These are phyloP conservation scores for Pachypanchax playfairii DNA, from an alignment of 2,113 vertebrate species.

Conservation along the genomic window DNA sequence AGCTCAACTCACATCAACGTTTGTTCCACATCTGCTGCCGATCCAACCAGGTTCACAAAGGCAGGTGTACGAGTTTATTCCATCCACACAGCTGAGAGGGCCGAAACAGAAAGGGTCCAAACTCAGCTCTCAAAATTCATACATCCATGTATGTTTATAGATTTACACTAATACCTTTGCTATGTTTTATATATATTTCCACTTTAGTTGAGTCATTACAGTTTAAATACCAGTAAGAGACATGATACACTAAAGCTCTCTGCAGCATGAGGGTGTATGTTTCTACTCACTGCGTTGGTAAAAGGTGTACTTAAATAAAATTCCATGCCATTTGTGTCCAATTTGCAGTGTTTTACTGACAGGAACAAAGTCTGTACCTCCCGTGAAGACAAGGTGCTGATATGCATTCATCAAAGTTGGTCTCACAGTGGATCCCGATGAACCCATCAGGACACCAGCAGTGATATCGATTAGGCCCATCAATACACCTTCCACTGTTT, in stretches of 20 bases:
- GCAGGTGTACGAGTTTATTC: slow-evolving; percentile 75
- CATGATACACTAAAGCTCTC: slow-evolving; percentile 69
- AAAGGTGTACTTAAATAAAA: slow-evolving; percentile 75
- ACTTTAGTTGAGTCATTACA: slow-evolving; percentile 72
- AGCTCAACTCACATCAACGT: slow-evolving; percentile 81
- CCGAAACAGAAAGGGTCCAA: slow-evolving; percentile 29
- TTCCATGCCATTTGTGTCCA: slow-evolving; percentile 63
- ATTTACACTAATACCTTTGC: slow-evolving; percentile 1
- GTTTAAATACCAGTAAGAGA: slow-evolving; percentile 73
- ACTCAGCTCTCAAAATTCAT: slow-evolving; percentile 13
- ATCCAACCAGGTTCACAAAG: slow-evolving; percentile 82
- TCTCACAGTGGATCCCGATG: slow-evolving; percentile 77
- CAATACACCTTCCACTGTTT: slow-evolving; percentile 78
- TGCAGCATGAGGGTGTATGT: slow-evolving; percentile 70
- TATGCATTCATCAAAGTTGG: slow-evolving; percentile 81
- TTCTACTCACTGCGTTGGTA: slow-evolving; percentile 33
- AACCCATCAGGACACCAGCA: slow-evolving; percentile 81
- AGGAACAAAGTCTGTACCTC: slow-evolving; percentile 72
- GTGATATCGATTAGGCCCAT: slow-evolving; percentile 74
- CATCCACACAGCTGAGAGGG: slow-evolving; percentile 81
- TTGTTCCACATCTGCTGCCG: slow-evolving; percentile 79
- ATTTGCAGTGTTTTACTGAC: slow-evolving; percentile 43
- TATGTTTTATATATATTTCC: slow-evolving; percentile 57
- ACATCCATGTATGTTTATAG: neutral
- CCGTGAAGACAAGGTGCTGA: slow-evolving; percentile 85